Conservation (phyloP, 2,113 vertebrate species). For the Oenanthe melanoleuca region DNA sequence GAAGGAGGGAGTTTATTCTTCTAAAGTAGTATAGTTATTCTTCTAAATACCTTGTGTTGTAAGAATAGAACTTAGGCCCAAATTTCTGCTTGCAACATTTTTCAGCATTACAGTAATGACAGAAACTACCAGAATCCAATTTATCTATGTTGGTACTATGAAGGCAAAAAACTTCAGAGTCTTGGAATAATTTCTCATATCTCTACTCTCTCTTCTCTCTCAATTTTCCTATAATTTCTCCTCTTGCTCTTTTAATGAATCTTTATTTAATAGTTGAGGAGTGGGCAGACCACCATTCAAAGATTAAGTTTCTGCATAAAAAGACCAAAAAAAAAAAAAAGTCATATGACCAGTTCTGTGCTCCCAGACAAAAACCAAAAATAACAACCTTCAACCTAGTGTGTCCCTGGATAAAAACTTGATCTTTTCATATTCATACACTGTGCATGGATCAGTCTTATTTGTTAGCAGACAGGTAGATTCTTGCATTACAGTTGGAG, state of each 20-base stretch:
- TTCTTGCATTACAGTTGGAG: not conserved
- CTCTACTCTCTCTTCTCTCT: not conserved
- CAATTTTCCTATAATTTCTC: not conserved
- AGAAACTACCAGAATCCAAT: not conserved
- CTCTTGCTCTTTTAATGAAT: not conserved
- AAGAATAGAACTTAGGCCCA: not conserved
- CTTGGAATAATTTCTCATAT: not conserved
- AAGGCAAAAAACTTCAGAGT: not conserved
- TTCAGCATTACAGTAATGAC: not conserved
- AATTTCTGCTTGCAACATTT: not conserved
- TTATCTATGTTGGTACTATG: not conserved
- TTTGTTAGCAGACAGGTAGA: not conserved
- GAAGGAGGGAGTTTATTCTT: not conserved
- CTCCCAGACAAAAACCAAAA: not conserved
- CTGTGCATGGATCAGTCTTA: not conserved
- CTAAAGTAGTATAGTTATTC: not conserved
- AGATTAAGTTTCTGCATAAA: not conserved
- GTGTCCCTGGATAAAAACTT: not conserved
- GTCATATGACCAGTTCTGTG: accelerated
- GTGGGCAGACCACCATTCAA: not conserved
- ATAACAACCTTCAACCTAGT: not conserved
- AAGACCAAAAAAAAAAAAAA: not conserved
- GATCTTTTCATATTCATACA: not conserved
- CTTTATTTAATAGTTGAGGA: not conserved
- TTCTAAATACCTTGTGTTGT: not conserved